Percentiles rank a stretch among this genome's conserved stretches.
These are phyloP conservation scores for Nasua narica DNA, from an alignment of 2,797 vertebrate genomes.

Conservation along the genomic window DNA sequence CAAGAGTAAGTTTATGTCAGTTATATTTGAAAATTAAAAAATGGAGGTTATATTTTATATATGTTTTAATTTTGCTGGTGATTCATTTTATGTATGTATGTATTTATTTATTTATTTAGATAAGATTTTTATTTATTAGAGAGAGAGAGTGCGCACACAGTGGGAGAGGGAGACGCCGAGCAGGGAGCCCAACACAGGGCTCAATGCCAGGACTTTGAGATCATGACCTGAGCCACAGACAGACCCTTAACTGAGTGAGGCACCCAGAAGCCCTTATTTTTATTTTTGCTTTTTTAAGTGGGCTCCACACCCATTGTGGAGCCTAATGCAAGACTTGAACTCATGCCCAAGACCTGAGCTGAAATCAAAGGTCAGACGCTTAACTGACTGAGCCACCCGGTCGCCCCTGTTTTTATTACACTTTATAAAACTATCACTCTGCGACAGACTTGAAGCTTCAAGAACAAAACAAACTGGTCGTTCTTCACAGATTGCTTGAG, in stretches of 20 bases:
- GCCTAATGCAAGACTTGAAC: not conserved
- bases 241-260: not conserved
- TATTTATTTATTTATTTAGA: no score
- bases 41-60: not conserved
- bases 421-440: not conserved
- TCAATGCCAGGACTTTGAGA: not conserved
- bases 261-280: not conserved
- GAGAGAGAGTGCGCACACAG: not conserved
- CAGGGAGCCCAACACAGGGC: not conserved
- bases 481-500: not conserved
- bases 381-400: not conserved
- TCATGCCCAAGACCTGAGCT: not conserved
- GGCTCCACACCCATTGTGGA: not conserved
- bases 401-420: not conserved
- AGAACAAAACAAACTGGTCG: not conserved
- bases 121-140: not conserved
- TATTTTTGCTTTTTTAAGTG: not conserved
- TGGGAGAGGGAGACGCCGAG: not conserved
- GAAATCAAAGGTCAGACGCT: not conserved
- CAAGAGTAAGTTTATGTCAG: not conserved
- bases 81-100: not conserved
- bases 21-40: not conserved
- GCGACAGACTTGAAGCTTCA: conserved; percentile 19
- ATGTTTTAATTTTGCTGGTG: conserved; percentile 14
- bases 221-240: not conserved